Conservation (phyloP, 35 echinoderm and acorn worm species). For the Patiria miniata region DNA sequence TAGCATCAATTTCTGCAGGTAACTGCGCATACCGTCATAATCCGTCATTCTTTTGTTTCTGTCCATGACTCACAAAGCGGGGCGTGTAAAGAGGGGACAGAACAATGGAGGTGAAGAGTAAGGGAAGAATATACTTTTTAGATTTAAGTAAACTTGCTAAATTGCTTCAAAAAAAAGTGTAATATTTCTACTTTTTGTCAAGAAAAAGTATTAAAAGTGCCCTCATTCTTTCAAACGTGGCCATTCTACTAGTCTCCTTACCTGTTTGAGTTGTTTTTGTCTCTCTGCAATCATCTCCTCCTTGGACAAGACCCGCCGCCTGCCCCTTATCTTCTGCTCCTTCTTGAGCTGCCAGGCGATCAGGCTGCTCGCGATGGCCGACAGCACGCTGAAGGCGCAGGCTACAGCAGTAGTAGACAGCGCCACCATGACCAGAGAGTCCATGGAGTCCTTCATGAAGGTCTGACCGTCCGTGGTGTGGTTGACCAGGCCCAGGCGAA, state of each 20-base stretch:
- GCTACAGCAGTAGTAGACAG: constrained; percentile 39
- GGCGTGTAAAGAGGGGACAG: no score
- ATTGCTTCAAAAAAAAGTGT: no score
- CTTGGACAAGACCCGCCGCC: constrained; percentile 24
- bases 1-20: neutral
- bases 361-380: constrained; percentile 49
- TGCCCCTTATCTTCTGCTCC: constrained; percentile 17
- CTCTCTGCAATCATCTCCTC: constrained; percentile 68
- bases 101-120: no score
- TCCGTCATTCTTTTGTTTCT: no score
- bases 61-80: no score
- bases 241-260: no score
- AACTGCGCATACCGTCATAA: neutral
- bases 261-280: constrained; percentile 79
- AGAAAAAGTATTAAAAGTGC: no score
- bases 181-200: no score
- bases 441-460: constrained; percentile 70
- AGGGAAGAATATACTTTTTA: no score
- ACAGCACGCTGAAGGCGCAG: constrained; percentile 51
- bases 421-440: constrained; percentile 51
- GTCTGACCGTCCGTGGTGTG: constrained; percentile 78
- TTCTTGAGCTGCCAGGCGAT: constrained; percentile 66
- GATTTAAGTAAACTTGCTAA: no score
- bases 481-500: constrained; percentile 71
- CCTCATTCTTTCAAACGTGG: no score